Evolutionary conservation across 2,888 invertebrate species (phyloP), one percentile per base, ranked within the genome.

Genomic region (Phaonia tiefii): DNA sequence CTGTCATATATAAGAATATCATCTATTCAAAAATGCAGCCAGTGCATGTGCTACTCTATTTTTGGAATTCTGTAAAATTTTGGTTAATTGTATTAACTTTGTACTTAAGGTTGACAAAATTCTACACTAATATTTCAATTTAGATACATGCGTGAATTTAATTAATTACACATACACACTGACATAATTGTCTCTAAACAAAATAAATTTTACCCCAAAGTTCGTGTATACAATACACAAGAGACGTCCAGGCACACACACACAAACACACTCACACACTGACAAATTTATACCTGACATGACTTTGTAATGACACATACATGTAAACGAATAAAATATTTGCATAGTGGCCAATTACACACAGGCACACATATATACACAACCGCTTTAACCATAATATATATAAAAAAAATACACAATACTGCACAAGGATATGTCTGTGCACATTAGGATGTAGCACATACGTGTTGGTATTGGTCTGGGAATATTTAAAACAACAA

Each of bases 181-280:
- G 20, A 31, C 58, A 58, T 58, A 58, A 58, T 31, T 58, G 31
- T 39, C 17, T n/a, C n/a, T 37, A 39, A 60, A 60, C 37, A 31
- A 60, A 60, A 60, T 60, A 60, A 60, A 60, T 60, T 60, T 60
- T 60, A 39, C 15, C 39, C 31, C 51, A 67, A 67, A 67, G 51
- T 67, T 37, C 51, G 60, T 67, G 67, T 75, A 25, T 49, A 73
- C 71, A 80, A 80, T 74, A 80, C 80, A 60, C 77, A 49, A 42
- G 80, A 77, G 80, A 80, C 70, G 65, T 66, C 37, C 69, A 71
- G 80, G n/a, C n/a, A n/a, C n/a, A n/a, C n/a, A n/a, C n/a, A n/a
- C n/a, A n/a, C n/a, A n/a, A n/a, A n/a, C n/a, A n/a, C n/a, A n/a
- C n/a, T n/a, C n/a, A n/a, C n/a, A 77, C 77, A 77, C 65, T 37